Evolutionary conservation across 23 tunicate species (phyloP), one percentile per base, ranked within the genome.

Genomic region (Halocynthia roretzi): DNA sequence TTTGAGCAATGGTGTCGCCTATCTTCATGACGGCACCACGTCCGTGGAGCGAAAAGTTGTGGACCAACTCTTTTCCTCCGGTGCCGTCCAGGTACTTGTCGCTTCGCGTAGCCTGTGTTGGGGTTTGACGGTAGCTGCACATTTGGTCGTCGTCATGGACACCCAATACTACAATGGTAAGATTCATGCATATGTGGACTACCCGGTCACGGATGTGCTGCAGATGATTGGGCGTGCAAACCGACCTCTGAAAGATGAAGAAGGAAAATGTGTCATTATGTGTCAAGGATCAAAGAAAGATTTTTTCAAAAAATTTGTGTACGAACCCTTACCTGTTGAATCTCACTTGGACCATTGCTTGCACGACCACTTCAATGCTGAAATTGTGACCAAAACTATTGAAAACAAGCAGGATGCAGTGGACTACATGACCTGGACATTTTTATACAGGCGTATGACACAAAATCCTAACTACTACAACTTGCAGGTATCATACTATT

Each of bases 371-470:
- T 94, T 94, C 68, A 94, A 94, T 78, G 99, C 99, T 67, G 99
- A 94, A 80, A 88, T 94, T 74, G 99, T 94, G 22, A 94, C 99
- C 68, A 94, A 94, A 52, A 94, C 93, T 72, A 94, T 94, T 77
- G 99, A 94, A 62, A 94, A 94, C 64, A 94, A 94, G 85, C 99
- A 94, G 70, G 99, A 94, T 89, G 99, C 99, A 51, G 99, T 94
- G 11, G 99, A 94, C 68, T 94, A 94, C 69, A 78, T 94, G 68
- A 94, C 99, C 15, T 94, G 99, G 99, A 88, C 99, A 12, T 94
- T 88, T 75, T 73, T 94, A 64, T 94, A 94, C 84, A 52, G 99
- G 55, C 66, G 99, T 70, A 94, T 94, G 99, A 94, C 86, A 51
- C 99, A 94, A 74, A 94, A 94, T 78, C 99, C 99, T 6, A 94